Evolutionary conservation across 2,113 vertebrate species (phyloP).

Genomic region (Scomber scombrus): DNA sequence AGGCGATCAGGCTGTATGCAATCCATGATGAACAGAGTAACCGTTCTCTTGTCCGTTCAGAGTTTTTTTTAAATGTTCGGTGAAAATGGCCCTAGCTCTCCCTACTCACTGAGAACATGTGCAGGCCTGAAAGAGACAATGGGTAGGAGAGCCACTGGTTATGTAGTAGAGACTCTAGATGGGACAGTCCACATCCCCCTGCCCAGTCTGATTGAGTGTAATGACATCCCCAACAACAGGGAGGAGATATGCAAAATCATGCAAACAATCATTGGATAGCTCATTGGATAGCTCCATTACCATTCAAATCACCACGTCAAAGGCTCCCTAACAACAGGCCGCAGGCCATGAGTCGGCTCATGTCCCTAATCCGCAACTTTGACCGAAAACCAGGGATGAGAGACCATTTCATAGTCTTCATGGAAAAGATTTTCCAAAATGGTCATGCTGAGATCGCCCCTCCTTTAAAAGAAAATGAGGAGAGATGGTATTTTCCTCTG

Average conservation of each 20-base stretch:
- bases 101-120: conserved; percentile 24
- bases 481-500: conserved; percentile 13
- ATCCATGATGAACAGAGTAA: conserved; percentile 56
- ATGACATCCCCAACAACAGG: conserved; percentile 17
- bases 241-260: conserved; percentile 35
- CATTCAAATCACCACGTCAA: conserved; percentile 14
- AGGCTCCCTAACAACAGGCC: conserved; percentile 28
- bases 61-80: conserved; percentile 32
- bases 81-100: not conserved
- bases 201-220: conserved; percentile 17
- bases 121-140: not conserved
- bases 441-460: conserved; percentile 1
- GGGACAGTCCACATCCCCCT: not conserved
- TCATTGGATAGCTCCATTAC: conserved; percentile 44
- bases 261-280: too few relatives aligned
- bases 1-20: conserved; percentile 29
- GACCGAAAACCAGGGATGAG: not conserved
- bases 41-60: conserved; percentile 8
- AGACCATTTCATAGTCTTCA: not conserved
- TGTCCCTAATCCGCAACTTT: conserved; percentile 26
- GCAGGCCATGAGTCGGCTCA: conserved; percentile 9
- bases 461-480: not conserved
- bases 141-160: not conserved
- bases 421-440: not conserved
- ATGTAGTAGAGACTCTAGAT: conserved; percentile 9